Percentiles rank a stretch among this genome's conserved stretches.
These are phyloP conservation scores for Flabesymbios commensalis DNA, from an alignment of 2,888 invertebrate genomes.

Conservation along the genomic window DNA sequence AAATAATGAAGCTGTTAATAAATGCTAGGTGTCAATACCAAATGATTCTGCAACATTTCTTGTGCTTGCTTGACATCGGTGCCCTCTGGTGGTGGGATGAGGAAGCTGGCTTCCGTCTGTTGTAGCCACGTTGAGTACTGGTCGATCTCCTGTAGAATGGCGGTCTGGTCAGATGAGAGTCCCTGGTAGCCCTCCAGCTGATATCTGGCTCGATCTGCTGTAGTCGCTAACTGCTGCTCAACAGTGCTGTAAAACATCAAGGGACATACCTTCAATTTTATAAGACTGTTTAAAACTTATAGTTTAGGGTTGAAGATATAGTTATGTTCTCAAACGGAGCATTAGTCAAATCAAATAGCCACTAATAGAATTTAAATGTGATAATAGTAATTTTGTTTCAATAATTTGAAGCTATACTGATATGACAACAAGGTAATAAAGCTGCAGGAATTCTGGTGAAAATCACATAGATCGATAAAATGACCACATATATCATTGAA, in stretches of 20 bases:
- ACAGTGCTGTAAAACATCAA: slow-evolving; percentile 21
- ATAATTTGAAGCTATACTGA: no score
- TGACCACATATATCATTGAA: no score
- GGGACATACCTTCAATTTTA: not conserved
- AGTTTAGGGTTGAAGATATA: not conserved
- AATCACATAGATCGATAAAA: no score
- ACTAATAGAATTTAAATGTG: no score
- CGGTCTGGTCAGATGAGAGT: slow-evolving; percentile 40
- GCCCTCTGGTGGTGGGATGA: slow-evolving; percentile 33
- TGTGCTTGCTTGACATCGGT: slow-evolving; percentile 39
- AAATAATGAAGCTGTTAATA: no score
- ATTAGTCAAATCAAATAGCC: no score
- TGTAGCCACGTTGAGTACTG: slow-evolving; percentile 48
- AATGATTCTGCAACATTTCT: slow-evolving; percentile 37
- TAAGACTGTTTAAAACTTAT: not conserved
- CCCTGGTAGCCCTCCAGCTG: slow-evolving; percentile 37
- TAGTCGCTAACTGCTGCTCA: slow-evolving; percentile 41
- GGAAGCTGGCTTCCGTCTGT: slow-evolving; percentile 38
- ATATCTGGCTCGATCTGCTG: slow-evolving; percentile 34
- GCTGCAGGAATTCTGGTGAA: no score
- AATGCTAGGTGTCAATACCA: no score
- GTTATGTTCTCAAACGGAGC: no score
- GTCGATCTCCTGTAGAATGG: slow-evolving; percentile 44
- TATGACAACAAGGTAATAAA: no score
- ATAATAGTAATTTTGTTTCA: no score